Conservation (phyloP, 2,888 invertebrate species). For the Amphimallon solstitiale region DNA sequence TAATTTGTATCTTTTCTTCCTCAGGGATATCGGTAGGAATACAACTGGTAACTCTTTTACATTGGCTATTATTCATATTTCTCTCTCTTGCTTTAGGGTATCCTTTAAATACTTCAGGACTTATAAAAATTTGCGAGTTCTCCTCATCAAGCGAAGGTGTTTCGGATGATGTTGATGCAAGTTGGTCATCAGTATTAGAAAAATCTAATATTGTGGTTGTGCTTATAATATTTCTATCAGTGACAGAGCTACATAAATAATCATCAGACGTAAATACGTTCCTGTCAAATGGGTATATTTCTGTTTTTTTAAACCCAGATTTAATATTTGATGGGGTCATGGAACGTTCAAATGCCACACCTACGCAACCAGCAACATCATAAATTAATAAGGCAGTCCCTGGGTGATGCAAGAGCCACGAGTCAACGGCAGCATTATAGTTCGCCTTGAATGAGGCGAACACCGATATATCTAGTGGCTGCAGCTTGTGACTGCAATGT, state of each 20-base stretch:
- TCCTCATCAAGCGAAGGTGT: too few relatives aligned
- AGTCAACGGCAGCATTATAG: not conserved
- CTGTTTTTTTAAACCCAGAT: conserved; percentile 2
- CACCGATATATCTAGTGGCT: not conserved
- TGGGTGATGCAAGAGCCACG: not conserved
- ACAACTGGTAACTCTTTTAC: too few relatives aligned
- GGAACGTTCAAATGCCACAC: not conserved
- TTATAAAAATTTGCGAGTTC: too few relatives aligned
- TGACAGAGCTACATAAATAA: not conserved
- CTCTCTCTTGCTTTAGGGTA: too few relatives aligned
- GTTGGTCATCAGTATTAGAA: too few relatives aligned
- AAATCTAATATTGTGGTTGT: too few relatives aligned
- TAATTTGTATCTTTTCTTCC: too few relatives aligned
- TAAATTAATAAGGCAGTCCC: not conserved
- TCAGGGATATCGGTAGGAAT: too few relatives aligned
- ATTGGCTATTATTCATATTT: too few relatives aligned
- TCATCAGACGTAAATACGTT: not conserved
- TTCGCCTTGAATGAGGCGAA: not conserved
- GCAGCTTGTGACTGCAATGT: not conserved
- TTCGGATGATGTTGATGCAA: too few relatives aligned
- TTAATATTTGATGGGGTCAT: conserved; percentile 9
- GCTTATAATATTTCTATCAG: not conserved
- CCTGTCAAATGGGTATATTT: not conserved
- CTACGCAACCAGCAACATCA: not conserved
- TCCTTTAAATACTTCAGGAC: too few relatives aligned